Evolutionary conservation across 2,113 vertebrate species (phyloP), one percentile per base, ranked within the genome.

Genomic region (Hyperoodon ampullatus): DNA sequence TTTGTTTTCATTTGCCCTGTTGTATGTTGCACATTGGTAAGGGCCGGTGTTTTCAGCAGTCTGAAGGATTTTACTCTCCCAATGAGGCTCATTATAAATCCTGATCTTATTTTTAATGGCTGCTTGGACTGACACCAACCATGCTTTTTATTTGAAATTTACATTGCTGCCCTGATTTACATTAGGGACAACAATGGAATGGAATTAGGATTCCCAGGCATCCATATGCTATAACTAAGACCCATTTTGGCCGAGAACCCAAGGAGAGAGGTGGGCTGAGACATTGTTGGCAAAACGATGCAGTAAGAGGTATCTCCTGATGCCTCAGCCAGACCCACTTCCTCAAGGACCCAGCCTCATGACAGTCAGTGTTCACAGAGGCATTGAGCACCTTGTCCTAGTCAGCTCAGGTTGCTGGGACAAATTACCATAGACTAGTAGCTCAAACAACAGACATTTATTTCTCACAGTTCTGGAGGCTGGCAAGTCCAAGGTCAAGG

Each of bases 1-100:
- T 98, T 90, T 96, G 83, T 88, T 98, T 96, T 92, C 95, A 30
- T 98, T 96, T 97, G 66, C 80, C 86, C 92, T 39, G 77, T 96
- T 42, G 33, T 96, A 50, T 80, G 10, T 75, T 92, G 28, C 13
- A 10, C 92, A 11, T 60, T 61, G 78, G 39, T 93, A 15, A 98
- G 94, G 85, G 93, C 44, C 44, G 81, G 75, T 85, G 74, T 84
- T 77, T 85, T 83, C 65, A 5, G 86, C 96, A 60, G 68, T 81
- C 89, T 66, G 78, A 92, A 91, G 63, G 93, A 93, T 95, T 95
- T 90, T 74, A 83, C 88, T 96, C 92, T 88, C 94, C 96, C 94
- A 90, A 6, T 13, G 93, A 96, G 93, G 60, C 71, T 90, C 93
- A 75, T 96, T 97, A 91, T 83, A 93, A 96, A 96, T 95, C 93